Evolutionary conservation across 2,888 invertebrate species (phyloP).

Genomic region (Lithosia quadra): DNA sequence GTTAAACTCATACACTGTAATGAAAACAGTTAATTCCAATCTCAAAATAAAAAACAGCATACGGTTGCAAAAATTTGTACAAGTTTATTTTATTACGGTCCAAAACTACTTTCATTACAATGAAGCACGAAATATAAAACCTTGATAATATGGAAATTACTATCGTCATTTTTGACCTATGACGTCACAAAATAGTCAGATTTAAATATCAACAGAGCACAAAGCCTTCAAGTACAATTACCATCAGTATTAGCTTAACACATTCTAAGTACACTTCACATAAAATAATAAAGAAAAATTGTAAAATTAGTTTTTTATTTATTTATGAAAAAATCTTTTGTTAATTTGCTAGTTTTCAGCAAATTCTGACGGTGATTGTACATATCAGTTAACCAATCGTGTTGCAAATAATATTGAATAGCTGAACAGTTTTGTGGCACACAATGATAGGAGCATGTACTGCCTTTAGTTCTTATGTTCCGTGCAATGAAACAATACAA

Average conservation of each 20-base stretch:
- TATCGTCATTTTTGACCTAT: background rate
- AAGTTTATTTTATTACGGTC: background rate
- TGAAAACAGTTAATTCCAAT: background rate
- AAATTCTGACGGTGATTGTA: no score
- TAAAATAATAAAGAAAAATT: no score
- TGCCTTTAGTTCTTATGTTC: background rate
- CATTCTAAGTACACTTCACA: no score
- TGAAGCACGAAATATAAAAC: slow-evolving; percentile 1
- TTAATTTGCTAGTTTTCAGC: no score
- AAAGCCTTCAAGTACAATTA: no score
- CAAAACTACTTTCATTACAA: background rate
- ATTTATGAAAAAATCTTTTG: no score
- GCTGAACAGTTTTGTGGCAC: background rate
- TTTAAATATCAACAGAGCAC: no score
- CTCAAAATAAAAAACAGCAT: background rate
- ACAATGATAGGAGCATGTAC: background rate
- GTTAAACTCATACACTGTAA: slow-evolving; percentile 5
- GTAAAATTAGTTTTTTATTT: no score
- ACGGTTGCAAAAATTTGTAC: background rate
- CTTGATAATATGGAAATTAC: no score
- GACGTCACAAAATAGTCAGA: background rate
- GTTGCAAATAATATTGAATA: background rate
- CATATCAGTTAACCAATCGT: background rate
- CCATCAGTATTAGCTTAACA: no score
- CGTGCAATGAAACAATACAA: background rate